Percentiles rank a stretch among this genome's conserved stretches.
Conservation (phyloP, 2,888 invertebrate genomes). For the Phyto melanocephala region DNA sequence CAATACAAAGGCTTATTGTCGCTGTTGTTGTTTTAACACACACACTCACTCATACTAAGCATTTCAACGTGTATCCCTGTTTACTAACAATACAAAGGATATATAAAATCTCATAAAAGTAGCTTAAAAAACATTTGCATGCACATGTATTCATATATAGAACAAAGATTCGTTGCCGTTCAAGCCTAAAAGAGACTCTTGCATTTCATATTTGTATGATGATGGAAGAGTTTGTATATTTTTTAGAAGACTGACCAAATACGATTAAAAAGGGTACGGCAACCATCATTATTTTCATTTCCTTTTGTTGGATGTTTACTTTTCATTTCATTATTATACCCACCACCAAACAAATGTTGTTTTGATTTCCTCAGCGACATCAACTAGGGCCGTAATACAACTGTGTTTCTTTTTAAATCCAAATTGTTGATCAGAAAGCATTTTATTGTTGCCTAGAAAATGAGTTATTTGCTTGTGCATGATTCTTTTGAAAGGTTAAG, state of each 20-base stretch:
- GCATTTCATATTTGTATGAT: not conserved
- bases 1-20: slow-evolving; percentile 51
- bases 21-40: not conserved
- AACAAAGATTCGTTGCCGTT: slow-evolving; percentile 5
- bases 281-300: not conserved
- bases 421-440: too few species aligned
- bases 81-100: not conserved
- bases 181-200: slow-evolving; percentile 30
- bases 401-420: too few species aligned
- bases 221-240: slow-evolving; percentile 18
- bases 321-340: slow-evolving; percentile 39
- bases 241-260: slow-evolving; percentile 35
- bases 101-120: not conserved
- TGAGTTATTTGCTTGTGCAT: too few species aligned
- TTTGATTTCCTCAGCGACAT: too few species aligned
- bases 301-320: not conserved
- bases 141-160: not conserved
- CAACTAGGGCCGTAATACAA: too few species aligned
- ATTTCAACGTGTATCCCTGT: not conserved
- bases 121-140: not conserved
- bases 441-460: too few species aligned
- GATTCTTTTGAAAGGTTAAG: too few species aligned
- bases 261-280: not conserved
- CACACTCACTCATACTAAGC: not conserved
- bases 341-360: too few species aligned